Evolutionary conservation across 2,797 vertebrate species (phyloP).

Genomic region (Falco concolor): DNA sequence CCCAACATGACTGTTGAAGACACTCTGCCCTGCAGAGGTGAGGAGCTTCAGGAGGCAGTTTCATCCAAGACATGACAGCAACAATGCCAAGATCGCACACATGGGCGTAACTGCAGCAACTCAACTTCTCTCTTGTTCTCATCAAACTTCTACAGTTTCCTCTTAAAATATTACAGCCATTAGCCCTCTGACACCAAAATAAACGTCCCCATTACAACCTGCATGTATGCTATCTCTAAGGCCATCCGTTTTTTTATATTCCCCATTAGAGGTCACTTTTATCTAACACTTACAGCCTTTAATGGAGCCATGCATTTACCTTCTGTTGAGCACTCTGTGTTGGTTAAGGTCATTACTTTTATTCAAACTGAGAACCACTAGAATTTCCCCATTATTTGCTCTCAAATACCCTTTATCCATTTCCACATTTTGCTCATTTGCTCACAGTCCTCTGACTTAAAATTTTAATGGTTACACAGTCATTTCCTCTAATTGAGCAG

Average conservation of each 20-base stretch:
- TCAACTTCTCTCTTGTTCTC: not conserved
- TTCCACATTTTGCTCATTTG: not conserved
- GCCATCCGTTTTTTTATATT: not conserved
- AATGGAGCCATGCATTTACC: not conserved
- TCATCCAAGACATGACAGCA: not conserved
- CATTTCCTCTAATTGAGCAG: not conserved
- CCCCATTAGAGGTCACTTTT: constrained; percentile 29
- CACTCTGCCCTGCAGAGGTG: not conserved
- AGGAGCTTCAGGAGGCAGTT: not conserved
- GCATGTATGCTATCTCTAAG: not conserved
- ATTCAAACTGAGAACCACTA: not conserved
- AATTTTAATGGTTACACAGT: not conserved
- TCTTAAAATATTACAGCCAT: not conserved
- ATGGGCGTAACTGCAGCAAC: not conserved
- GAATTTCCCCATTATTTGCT: not conserved
- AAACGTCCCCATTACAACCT: not conserved
- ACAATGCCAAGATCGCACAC: not conserved
- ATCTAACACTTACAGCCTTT: not conserved
- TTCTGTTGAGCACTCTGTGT: not conserved
- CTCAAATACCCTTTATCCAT: not conserved
- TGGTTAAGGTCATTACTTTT: constrained; percentile 4
- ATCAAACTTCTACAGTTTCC: not conserved
- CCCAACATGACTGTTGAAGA: not conserved
- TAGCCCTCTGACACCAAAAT: not conserved
- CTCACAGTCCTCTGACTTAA: not conserved